Evolutionary conservation across 2,888 invertebrate species (phyloP), one percentile per base, ranked within the genome.

Genomic region (Dasysyrphus tricinctus): DNA sequence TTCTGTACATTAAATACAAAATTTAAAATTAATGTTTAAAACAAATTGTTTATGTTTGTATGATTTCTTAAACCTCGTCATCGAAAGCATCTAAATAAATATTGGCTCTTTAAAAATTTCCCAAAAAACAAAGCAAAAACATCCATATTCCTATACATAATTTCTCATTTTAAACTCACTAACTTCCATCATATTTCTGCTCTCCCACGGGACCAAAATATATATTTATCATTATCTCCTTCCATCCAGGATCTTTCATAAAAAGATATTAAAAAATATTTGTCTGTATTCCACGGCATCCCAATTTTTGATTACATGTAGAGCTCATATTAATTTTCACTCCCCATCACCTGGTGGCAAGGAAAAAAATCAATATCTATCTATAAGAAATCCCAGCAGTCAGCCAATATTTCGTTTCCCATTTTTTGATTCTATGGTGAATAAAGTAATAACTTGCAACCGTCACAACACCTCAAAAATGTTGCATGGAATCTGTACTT

Each of bases 401-500:
- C 77, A 74, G 74, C 19, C 85, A 86, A 70, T 78, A 51, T 65
- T 51, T 49, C 16, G n/a, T 5, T 19, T 67, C 19, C 49, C n/a
- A n/a, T n/a, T 49, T 49, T 16, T 19, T 4, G 16, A 42, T 56
- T 61, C 12, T 61, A 12, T 37, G 34, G 42, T 57, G 73, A 67
- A 69, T 73, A 63, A 74, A 81, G 81, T 78, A 86, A 86, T 86
- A 81, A 86, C 81, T 78, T 78, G 74, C 81, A 86, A 78, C 74
- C 81, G 85, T 81, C 85, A 73, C 81, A 86, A 78, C 85, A 86
- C 78, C 82, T 86, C 74, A 39, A 69, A 54, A 69, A 74, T 81
- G 56, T 47, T 70, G 47, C 59, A 74, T 51, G 56, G 39, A 32
- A 56, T 24, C 76, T 11, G 12, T 32, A 16, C 44, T 14, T 4